Evolutionary conservation across 2,888 invertebrate species (phyloP), one percentile per base, ranked within the genome.

Genomic region (Oxytorus armatus): DNA sequence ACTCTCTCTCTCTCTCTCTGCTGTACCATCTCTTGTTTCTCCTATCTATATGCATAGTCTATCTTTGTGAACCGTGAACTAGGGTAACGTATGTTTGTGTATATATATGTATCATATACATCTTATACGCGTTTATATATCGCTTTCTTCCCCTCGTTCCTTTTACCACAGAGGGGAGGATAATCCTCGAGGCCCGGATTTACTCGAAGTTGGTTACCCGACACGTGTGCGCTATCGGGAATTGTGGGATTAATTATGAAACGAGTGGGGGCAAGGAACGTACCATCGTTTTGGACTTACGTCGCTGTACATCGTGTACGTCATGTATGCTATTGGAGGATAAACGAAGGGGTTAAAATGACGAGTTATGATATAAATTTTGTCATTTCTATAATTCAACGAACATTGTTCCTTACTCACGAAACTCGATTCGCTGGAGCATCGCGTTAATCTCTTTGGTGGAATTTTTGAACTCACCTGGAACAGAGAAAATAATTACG

Each of bases 191-290:
- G 77, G 85, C 72, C 74, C 76, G 73, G 75, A 82, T 78, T 85
- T 83, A 75, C 69, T 72, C 66, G 44, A 69, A 74, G 72, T 80
- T 59, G 78, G 72, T 79, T 79, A 65, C 49, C 53, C 74, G 36
- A 47, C 33, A n/a, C 14, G 16, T 42, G 47, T 29, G 39, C 68
- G 51, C 83, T 84, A 88, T 88, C 85, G 84, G 83, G 88, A 88
- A 90, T 88, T 89, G 87, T 85, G 84, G 84, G 87, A 89, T 89
- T 89, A 89, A 90, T 90, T 88, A 88, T 89, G 84, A 76, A 85
- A 82, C 59, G 73, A 44, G 11, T 8, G 36, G 5, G 5, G 36
- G 23, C 18, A 74, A 65, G 70, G 55, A 21, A 53, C 63, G 53
- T 65, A 39, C 39, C 74, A 57, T 14, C 21, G 49, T 33, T 47